Evolutionary conservation across 2,888 invertebrate genomes (phyloP).

Genomic region (Drosophila suboccidentalis): DNA sequence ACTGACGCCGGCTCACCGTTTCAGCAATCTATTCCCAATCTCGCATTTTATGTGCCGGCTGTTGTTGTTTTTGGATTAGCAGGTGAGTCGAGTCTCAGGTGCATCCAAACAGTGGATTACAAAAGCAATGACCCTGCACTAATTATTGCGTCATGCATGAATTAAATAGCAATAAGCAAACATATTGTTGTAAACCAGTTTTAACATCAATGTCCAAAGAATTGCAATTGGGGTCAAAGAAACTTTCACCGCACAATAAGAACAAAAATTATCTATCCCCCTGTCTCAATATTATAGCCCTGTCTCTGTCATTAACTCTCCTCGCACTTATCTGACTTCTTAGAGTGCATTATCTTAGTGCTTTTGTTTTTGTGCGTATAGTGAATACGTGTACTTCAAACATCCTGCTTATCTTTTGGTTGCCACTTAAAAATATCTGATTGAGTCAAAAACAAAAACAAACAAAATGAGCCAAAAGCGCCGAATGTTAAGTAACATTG

Average conservation of each 20-base stretch:
- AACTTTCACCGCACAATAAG: slow-evolving; percentile 58
- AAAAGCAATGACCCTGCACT: no score
- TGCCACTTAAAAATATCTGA: no score
- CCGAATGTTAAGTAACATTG: no score
- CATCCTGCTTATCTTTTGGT: slow-evolving; percentile 37
- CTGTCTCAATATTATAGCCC: neutral
- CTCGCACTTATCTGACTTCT: slow-evolving; percentile 34
- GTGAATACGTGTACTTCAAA: slow-evolving; percentile 53
- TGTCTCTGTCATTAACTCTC: slow-evolving; percentile 1
- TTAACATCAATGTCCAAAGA: slow-evolving; percentile 6
- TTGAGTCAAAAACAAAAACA: no score
- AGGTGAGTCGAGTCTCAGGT: slow-evolving; percentile 87
- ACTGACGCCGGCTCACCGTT: slow-evolving; percentile 92
- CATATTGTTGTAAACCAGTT: neutral
- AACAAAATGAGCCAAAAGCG: no score
- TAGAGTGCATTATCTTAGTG: slow-evolving; percentile 10
- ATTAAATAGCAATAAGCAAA: slow-evolving; percentile 2
- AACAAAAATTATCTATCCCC: neutral
- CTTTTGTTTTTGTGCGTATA: slow-evolving; percentile 5
- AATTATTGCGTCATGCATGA: slow-evolving; percentile 54
- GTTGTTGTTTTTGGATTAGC: slow-evolving; percentile 92
- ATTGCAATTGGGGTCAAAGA: slow-evolving; percentile 61
- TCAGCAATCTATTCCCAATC: slow-evolving; percentile 95
- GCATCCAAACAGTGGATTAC: no score
- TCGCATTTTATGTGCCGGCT: slow-evolving; percentile 94